A percentile compares a stretch with the other conserved stretches of the same genome.
Evolutionary conservation across 2,797 vertebrate species (phyloP).

Genomic region (Hydrolagus colliei): DNA sequence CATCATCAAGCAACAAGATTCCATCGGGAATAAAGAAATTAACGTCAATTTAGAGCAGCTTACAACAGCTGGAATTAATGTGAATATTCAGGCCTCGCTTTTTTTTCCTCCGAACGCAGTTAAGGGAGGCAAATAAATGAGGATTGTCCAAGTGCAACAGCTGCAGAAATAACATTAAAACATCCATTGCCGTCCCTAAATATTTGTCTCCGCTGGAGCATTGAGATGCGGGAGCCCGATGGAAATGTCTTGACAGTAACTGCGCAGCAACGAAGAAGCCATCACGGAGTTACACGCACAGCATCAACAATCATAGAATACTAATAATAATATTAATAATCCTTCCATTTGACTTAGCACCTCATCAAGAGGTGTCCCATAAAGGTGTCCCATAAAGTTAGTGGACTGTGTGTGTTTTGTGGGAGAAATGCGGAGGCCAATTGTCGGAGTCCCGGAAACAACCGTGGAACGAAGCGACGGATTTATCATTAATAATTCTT

Average conservation of each 20-base stretch:
- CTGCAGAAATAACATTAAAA: constrained; percentile 1
- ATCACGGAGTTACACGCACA: too few species aligned
- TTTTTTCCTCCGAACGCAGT: background rate
- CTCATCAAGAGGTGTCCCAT: too few species aligned
- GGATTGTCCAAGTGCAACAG: background rate
- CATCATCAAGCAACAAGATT: background rate
- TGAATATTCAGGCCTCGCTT: too few species aligned
- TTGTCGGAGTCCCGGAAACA: too few species aligned
- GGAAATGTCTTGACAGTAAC: background rate
- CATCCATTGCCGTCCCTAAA: background rate
- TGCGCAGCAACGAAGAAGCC: background rate
- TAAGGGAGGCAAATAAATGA: background rate
- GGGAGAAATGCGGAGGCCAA: too few species aligned
- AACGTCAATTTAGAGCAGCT: background rate
- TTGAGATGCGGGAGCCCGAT: background rate
- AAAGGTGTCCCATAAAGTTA: too few species aligned
- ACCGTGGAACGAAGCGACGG: too few species aligned
- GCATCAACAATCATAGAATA: too few species aligned
- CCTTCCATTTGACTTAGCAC: too few species aligned
- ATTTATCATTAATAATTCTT: too few species aligned
- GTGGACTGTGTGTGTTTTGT: too few species aligned
- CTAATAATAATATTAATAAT: too few species aligned
- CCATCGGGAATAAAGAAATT: constrained; percentile 3
- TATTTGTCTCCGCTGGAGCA: background rate
- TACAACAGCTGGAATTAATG: background rate